Base-by-base conservation (phyloP, 2,797 vertebrate genomes). In the Tamandua tetradactyla region DNA sequence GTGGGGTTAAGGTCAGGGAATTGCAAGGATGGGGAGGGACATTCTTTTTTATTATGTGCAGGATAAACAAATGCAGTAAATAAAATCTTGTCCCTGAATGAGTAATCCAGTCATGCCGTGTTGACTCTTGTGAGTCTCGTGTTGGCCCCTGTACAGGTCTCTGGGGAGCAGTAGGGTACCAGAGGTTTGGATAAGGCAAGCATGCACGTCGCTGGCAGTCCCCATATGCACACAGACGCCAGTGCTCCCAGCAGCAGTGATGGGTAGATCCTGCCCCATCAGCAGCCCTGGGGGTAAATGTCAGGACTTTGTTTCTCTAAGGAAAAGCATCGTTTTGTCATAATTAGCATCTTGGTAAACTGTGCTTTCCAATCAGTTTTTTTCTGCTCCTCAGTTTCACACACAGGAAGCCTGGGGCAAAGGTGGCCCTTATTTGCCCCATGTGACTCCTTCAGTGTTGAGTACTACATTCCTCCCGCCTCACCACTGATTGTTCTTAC, bases 181-280 rank as follows among this genome's bases (percentile, higher is more conserved):
- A 20, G 52, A 55, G 37, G 90, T 40, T 57, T n/a, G 22, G 9
- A 1, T 23, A 30, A 47, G 32, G 35, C 25, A 62, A 17, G 18
- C 18, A 8, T 10, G 40, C 35, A 2, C 0, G 1, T 10, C 32
- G 37, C 25, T 71, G 4, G 0, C 0, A 2, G 52, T 20, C 2
- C 10, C 27, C 4, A 2, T 9, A 27, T 12, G 7, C 9, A 6
- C 25, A 12, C 22, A 30, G n/a, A 2, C 59, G 8, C 87, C 35
- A 15, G 57, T 3, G 3, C 8, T 55, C 1, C 17, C 61, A 17
- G 42, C 22, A 18, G 4, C 40, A 18, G 49, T 22, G n/a, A n/a
- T 0, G 15, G 35, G 44, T 2, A 27, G 47, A 11, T 62, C 10
- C 49, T 52, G 35, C 22, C 35, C 62, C 1, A 0, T 10, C 12